These are phyloP conservation scores for Myoxocephalus aenaeus DNA, from an alignment of 2,797 vertebrate species.

Conservation along the genomic window DNA sequence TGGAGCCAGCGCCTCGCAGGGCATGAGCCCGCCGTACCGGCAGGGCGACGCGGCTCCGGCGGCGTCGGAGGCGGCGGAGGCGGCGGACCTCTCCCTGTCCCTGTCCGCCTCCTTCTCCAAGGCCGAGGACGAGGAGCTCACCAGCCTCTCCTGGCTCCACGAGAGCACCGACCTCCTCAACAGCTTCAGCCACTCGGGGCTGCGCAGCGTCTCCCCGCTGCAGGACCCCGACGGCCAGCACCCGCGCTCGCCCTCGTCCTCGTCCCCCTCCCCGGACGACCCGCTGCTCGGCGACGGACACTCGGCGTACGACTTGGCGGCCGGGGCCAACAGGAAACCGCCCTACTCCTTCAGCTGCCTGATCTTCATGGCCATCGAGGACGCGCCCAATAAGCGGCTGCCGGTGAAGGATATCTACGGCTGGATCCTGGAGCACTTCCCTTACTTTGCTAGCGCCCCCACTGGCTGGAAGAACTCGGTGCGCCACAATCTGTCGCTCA, in stretches of 20 bases:
- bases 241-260: slow-evolving; percentile 81
- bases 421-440: slow-evolving; percentile 99
- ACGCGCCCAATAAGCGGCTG: slow-evolving; percentile 94
- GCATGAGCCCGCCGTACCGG: slow-evolving; percentile 91
- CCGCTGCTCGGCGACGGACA: slow-evolving; percentile 70
- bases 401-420: slow-evolving; percentile 99
- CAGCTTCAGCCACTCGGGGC: slow-evolving; percentile 93
- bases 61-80: slow-evolving; percentile 84
- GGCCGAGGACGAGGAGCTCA: slow-evolving; percentile 94
- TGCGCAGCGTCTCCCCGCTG: slow-evolving; percentile 91
- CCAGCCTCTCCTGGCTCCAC: slow-evolving; percentile 98
- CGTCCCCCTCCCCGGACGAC: slow-evolving; percentile 91
- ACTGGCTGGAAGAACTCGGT: slow-evolving; percentile 99
- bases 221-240: slow-evolving; percentile 90
- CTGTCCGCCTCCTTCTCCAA: slow-evolving; percentile 89
- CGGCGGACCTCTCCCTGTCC: slow-evolving; percentile 89
- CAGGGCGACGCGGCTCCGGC: slow-evolving; percentile 82
- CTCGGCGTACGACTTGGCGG: slow-evolving; percentile 91
- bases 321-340: slow-evolving; percentile 95
- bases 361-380: slow-evolving; percentile 99
- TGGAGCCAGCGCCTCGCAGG: slow-evolving; percentile 92
- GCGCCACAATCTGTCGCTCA: slow-evolving; percentile 96
- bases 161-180: slow-evolving; percentile 97
- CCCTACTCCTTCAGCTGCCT: slow-evolving; percentile 98
- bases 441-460: slow-evolving; percentile 96